Conservation (phyloP, 2,797 vertebrate genomes). For the Mycteria americana region DNA sequence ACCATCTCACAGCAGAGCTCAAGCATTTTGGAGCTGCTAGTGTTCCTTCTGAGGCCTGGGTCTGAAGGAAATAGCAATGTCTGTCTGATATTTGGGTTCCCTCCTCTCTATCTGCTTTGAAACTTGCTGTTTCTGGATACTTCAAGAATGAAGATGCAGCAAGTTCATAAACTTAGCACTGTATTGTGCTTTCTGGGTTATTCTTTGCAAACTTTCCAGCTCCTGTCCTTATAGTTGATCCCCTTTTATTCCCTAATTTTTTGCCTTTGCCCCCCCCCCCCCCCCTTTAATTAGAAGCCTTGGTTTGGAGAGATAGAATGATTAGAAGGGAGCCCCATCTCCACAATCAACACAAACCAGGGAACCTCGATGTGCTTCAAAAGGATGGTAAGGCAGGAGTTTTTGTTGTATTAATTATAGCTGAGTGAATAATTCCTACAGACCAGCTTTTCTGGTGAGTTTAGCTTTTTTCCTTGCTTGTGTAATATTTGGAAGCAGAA, state of each 20-base stretch:
- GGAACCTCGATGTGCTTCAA: not conserved
- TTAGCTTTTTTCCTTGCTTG: not conserved
- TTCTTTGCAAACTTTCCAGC: not conserved
- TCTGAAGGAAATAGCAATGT: not conserved
- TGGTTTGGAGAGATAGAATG: not conserved
- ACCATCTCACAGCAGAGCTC: not conserved
- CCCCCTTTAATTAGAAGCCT: not conserved
- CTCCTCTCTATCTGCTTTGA: not conserved
- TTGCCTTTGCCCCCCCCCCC: not conserved
- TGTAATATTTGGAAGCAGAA: not conserved
- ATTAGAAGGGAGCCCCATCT: not conserved
- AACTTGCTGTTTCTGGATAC: not conserved
- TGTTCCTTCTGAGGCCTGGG: not conserved
- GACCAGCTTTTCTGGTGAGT: not conserved
- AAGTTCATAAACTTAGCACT: not conserved
- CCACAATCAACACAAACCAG: not conserved
- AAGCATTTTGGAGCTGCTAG: not conserved
- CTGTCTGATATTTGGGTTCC: not conserved
- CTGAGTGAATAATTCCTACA: not conserved
- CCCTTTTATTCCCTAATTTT: not conserved
- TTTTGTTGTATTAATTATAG: not conserved
- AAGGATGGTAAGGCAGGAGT: not conserved
- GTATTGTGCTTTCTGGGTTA: not conserved
- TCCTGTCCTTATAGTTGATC: not conserved
- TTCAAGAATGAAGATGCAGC: not conserved